These are phyloP conservation scores for Chalcosyrphus nemorum DNA, from an alignment of 2,888 invertebrate species.

Conservation along the genomic window DNA sequence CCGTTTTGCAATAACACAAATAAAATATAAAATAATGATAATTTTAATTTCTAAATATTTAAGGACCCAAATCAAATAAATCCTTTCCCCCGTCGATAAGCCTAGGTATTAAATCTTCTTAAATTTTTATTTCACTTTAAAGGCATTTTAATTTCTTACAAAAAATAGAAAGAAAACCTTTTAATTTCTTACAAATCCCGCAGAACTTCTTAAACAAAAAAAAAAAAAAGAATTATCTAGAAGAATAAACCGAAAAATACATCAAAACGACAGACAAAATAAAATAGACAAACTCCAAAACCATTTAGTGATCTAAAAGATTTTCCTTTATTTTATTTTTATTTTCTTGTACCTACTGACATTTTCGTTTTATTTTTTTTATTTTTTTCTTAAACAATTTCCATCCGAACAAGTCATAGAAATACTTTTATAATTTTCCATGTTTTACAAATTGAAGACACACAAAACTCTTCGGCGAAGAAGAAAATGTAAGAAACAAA, in stretches of 20 bases:
- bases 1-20: conserved; percentile 16
- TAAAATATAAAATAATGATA: not conserved
- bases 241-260: not conserved
- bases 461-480: conserved; percentile 20
- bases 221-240: not conserved
- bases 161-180: not conserved
- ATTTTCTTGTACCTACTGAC: not conserved
- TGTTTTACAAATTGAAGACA: conserved; percentile 62
- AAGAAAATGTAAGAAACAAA: conserved; percentile 43
- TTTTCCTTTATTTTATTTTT: not conserved
- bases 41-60: not conserved
- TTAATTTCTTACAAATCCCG: not conserved
- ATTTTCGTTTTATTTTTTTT: conserved; percentile 19
- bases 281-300: conserved; percentile 44
- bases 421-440: conserved; percentile 39
- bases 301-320: conserved; percentile 38
- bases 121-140: conserved; percentile 11
- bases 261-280: conserved; percentile 37
- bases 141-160: not conserved
- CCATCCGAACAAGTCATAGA: conserved; percentile 27
- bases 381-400: conserved; percentile 30
- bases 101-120: conserved; percentile 9
- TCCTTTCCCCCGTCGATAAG: not conserved
- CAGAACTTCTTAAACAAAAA: not conserved
- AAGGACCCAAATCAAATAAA: not conserved